These are phyloP conservation scores for Mionectes macconnelli DNA, from an alignment of 2,113 vertebrate genomes.

Conservation along the genomic window DNA sequence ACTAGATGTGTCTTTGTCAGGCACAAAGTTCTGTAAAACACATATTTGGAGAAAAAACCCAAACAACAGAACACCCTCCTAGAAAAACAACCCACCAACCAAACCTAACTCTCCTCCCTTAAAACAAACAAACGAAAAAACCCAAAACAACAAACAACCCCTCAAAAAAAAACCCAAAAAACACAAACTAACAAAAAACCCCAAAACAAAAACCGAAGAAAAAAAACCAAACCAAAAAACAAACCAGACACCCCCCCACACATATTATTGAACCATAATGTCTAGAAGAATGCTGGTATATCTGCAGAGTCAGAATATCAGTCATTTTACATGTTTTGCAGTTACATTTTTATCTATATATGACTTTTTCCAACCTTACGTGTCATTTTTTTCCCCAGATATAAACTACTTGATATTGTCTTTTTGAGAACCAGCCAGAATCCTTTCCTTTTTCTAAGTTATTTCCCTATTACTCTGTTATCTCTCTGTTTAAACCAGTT, in stretches of 20 bases:
- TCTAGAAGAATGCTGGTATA: neutral
- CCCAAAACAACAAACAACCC: no score
- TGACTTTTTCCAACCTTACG: neutral
- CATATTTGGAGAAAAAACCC: accelerated
- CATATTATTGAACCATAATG: neutral
- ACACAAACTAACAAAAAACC: no score
- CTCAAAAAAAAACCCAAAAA: no score
- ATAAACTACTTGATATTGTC: neutral
- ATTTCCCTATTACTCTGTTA: neutral
- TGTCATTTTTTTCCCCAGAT: neutral
- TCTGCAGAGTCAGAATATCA: neutral
- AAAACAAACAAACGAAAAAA: no score
- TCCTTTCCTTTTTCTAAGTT: neutral
- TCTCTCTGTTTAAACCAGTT: neutral
- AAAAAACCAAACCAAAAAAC: neutral
- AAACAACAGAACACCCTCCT: neutral
- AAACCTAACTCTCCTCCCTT: neutral
- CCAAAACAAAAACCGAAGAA: no score
- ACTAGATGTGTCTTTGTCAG: neutral
- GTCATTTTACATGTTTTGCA: neutral
- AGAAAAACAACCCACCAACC: neutral
- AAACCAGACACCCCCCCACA: no score
- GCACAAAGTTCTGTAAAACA: neutral
- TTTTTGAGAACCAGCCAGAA: neutral
- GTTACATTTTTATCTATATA: neutral